Evolutionary conservation across 2,113 vertebrate genomes (phyloP), one percentile per base, ranked within the genome.

Genomic region (Tretioscincus oriximinensis): DNA sequence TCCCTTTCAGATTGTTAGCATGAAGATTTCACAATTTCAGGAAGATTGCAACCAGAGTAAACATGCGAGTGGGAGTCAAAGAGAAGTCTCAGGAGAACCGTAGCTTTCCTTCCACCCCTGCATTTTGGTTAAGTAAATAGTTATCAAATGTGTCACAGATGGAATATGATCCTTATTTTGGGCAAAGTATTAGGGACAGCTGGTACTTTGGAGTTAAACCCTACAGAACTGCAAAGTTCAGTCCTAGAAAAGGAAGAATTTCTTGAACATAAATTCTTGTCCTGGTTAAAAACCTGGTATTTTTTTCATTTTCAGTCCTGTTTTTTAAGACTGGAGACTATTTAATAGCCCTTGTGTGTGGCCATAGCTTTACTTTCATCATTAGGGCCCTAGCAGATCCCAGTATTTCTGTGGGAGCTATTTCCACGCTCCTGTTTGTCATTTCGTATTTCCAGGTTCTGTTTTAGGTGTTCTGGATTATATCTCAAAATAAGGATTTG

Each of bases 11-110:
- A 84, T 94, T 94, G 90, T 94, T 91, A 83, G 90, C 61, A 82
- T 11, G 75, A 41, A 71, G 93, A 94, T 96, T 95, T 95, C 94
- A 95, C 93, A 96, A 95, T 85, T 84, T 68, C 78, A 79, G 54
- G 87, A 64, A 70, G 82, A 51, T 95, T 95, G 93, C 93, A 92
- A 93, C 76, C 90, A 83, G 63, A 85, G 90, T 93, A 93, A 93
- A 92, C 84, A 92, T 89, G 90, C 87, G 66, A 77, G 88, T 73
- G 45, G 49, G 49, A 72, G 47, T 21, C 29, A 73, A 28, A 73
- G 20, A 31, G 54, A 5, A 87, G 89, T 29, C 94, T 92, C 93
- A 86, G 80, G 93, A 93, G 93, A 89, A 86, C 86, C 88, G 78
- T 87, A 83, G 76, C 81, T 87, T 89, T 88, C 91, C 88, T 86